A percentile compares a stretch with the other conserved stretches of the same genome.
Conservation (phyloP, 2,113 vertebrate species). For the Corythornis vintsioides region DNA sequence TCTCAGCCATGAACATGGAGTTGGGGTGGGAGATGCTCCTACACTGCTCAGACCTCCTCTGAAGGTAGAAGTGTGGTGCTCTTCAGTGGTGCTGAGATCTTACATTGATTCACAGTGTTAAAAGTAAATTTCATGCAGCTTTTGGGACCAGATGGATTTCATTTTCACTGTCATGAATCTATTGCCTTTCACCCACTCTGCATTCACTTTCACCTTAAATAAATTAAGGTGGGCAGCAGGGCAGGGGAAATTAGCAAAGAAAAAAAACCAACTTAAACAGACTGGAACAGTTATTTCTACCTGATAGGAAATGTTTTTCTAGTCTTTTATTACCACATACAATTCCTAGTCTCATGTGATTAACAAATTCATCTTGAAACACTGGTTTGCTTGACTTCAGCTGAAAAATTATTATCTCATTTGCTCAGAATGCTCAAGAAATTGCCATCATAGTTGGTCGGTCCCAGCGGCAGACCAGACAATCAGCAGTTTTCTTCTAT, state of each 20-base stretch:
- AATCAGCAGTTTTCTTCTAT: no score
- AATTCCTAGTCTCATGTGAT: conserved; percentile 63
- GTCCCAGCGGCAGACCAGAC: no score
- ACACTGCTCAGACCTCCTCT: background rate
- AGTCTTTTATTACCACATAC: conserved; percentile 55
- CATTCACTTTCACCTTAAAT: conserved; percentile 22
- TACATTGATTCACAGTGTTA: background rate
- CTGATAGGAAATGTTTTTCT: conserved; percentile 53
- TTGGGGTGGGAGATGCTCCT: background rate
- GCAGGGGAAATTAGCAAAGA: conserved; percentile 29
- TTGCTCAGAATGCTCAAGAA: no score
- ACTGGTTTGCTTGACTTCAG: conserved; percentile 49
- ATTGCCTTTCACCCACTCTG: background rate
- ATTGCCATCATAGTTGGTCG: no score
- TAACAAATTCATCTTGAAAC: conserved; percentile 74
- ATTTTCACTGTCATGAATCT: background rate
- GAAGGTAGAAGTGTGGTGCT: background rate
- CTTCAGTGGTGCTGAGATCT: background rate
- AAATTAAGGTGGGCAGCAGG: background rate
- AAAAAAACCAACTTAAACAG: background rate
- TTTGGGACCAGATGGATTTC: background rate
- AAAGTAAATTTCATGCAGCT: background rate
- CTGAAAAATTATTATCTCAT: conserved; percentile 57
- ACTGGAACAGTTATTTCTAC: conserved; percentile 39
- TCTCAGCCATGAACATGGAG: accelerated